Percentiles rank a stretch among this genome's conserved stretches.
These are phyloP conservation scores for Ooceraea biroi DNA, from an alignment of 1,140 invertebrate species.

Conservation along the genomic window DNA sequence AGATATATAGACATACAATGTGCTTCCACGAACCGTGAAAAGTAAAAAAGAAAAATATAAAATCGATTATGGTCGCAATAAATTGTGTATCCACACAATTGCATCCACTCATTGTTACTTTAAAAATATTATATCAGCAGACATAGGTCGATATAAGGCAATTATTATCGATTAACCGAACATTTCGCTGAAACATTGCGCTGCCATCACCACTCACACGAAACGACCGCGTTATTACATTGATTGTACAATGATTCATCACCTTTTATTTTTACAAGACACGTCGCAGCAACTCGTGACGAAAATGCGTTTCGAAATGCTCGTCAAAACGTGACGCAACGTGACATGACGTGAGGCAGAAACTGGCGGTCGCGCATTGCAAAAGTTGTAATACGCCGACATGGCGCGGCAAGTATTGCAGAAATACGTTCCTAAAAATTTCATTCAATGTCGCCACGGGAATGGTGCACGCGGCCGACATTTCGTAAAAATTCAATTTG, in stretches of 20 bases:
- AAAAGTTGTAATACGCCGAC: constrained; percentile 32
- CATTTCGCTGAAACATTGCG: not conserved
- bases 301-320: constrained; percentile 40
- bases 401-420: constrained; percentile 12
- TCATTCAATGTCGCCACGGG: constrained; percentile 16
- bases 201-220: not conserved
- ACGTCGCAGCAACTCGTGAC: constrained; percentile 11
- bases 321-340: constrained; percentile 24
- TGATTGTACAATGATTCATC: not conserved
- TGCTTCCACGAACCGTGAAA: not conserved
- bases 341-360: not conserved
- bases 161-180: not conserved
- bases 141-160: not conserved
- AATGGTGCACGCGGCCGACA: not conserved
- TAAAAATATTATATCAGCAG: not conserved
- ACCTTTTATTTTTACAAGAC: constrained; percentile 29
- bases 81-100: not conserved
- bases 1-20: not conserved
- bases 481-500: constrained; percentile 53
- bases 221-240: constrained; percentile 6
- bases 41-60: not conserved
- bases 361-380: not conserved
- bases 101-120: not conserved
- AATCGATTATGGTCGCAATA: not conserved
- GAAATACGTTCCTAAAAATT: constrained; percentile 49